Percentiles rank a stretch among this genome's conserved stretches.
phyloP scores from a whole-genome alignment of 2,888 invertebrate species.

The Thera obeliscata region DNA sequence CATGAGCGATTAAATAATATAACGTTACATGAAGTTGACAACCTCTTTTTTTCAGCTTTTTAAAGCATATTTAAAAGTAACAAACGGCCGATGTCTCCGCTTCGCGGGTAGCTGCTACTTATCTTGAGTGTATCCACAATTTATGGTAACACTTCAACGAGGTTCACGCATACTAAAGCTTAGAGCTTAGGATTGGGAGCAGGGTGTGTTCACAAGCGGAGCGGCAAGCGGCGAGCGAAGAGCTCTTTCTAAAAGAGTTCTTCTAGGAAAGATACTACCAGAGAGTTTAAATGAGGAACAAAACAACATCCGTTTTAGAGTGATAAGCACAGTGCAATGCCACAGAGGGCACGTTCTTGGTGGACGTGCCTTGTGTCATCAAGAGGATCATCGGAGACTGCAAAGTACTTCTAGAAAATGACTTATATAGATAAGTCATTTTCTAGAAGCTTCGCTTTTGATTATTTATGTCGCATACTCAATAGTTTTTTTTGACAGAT shows the following conservation, averaged over 20 bases:
- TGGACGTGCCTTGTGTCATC: no score
- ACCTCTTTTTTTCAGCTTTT: background rate
- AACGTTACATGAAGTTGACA: background rate
- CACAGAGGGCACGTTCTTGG: no score
- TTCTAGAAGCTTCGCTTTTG: no score
- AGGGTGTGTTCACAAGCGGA: constrained; percentile 21
- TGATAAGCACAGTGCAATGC: no score
- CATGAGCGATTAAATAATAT: background rate
- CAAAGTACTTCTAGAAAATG: no score
- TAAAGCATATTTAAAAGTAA: constrained; percentile 31
- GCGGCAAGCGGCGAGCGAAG: constrained; percentile 8
- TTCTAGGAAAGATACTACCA: no score
- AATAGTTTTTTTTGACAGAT: no score
- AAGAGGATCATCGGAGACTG: no score
- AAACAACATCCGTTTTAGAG: no score
- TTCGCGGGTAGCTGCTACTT: constrained; percentile 43
- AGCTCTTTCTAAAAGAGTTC: background rate
- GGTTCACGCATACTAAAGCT: constrained; percentile 50
- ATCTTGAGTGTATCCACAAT: constrained; percentile 55
- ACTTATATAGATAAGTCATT: no score
- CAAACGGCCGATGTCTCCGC: constrained; percentile 43
- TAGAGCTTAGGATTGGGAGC: constrained; percentile 36
- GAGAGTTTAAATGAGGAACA: no score
- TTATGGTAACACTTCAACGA: constrained; percentile 56
- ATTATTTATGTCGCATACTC: no score